A percentile compares a stretch with the other conserved stretches of the same genome.
Evolutionary conservation across 2,113 vertebrate genomes (phyloP).

Genomic region (Corynorhinus townsendii): DNA sequence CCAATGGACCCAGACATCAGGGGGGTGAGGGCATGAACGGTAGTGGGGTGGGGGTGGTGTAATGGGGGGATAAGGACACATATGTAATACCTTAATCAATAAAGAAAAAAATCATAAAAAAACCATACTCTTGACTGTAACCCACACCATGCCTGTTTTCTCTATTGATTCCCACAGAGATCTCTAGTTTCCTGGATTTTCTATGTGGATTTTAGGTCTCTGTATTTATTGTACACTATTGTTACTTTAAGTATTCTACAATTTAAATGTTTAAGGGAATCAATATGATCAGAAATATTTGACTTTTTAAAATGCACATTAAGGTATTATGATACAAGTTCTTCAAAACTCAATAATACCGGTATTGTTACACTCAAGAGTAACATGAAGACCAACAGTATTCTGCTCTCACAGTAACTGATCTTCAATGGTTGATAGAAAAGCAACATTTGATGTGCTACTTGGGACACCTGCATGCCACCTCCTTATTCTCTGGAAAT

Average conservation of each 20-base stretch:
- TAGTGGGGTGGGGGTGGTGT: no score
- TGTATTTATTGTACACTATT: neutral
- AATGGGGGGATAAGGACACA: no score
- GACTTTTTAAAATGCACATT: neutral
- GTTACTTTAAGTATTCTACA: neutral
- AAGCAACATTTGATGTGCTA: neutral
- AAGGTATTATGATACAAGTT: neutral
- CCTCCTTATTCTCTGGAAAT: neutral
- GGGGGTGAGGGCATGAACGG: no score
- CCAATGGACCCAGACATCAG: no score
- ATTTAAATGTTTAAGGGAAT: neutral
- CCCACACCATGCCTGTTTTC: neutral
- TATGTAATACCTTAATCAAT: no score
- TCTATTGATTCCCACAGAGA: neutral
- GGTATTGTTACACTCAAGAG: no score
- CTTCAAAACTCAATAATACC: neutral
- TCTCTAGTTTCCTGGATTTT: neutral
- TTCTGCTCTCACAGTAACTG: neutral
- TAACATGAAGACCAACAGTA: neutral
- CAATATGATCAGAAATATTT: neutral
- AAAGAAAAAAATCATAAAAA: no score
- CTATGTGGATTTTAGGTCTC: neutral
- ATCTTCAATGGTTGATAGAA: neutral
- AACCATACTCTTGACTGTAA: neutral
- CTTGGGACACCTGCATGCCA: neutral